Evolutionary conservation across 2,797 vertebrate species (phyloP).

Genomic region (Hippoglossus hippoglossus): DNA sequence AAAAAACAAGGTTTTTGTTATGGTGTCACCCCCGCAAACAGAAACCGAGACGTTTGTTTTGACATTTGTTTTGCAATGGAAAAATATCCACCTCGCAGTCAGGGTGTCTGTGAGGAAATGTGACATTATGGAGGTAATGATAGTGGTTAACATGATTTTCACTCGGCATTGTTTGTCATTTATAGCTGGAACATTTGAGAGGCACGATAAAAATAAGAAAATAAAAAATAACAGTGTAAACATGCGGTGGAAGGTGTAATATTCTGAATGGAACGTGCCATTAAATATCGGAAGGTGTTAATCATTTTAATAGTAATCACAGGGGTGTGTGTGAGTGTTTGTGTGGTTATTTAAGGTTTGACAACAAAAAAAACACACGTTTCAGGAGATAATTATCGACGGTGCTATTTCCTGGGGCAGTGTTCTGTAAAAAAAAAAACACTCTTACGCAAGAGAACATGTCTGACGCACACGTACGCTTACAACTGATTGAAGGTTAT

Average conservation of each 20-base stretch:
- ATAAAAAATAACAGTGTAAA: background rate
- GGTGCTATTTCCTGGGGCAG: slow-evolving; percentile 3
- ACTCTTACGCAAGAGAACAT: slow-evolving; percentile 8
- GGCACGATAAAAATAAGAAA: background rate
- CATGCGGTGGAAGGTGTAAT: background rate
- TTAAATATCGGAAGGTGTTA: slow-evolving; percentile 4
- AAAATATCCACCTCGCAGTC: slow-evolving; percentile 32
- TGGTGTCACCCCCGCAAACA: background rate
- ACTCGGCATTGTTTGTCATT: slow-evolving; percentile 34
- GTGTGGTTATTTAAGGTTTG: slow-evolving; percentile 1
- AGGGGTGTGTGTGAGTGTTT: slow-evolving; percentile 7
- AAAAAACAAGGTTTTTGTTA: background rate
- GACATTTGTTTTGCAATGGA: slow-evolving; percentile 23
- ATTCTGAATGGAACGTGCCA: background rate
- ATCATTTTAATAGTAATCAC: slow-evolving; percentile 1
- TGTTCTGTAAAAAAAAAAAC: slow-evolving; percentile 26
- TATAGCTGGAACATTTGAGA: slow-evolving; percentile 5
- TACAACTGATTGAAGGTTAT: slow-evolving; percentile 3
- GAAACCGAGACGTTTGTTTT: slow-evolving; percentile 19
- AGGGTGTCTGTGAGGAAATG: slow-evolving; percentile 33
- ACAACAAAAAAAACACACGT: background rate
- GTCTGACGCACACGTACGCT: slow-evolving; percentile 1
- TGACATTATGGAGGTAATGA: slow-evolving; percentile 36
- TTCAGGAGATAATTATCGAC: slow-evolving; percentile 26
- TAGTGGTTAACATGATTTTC: slow-evolving; percentile 37